These are phyloP conservation scores for Ostrea denselamellosa DNA, from an alignment of 1,140 invertebrate species.

Conservation along the genomic window DNA sequence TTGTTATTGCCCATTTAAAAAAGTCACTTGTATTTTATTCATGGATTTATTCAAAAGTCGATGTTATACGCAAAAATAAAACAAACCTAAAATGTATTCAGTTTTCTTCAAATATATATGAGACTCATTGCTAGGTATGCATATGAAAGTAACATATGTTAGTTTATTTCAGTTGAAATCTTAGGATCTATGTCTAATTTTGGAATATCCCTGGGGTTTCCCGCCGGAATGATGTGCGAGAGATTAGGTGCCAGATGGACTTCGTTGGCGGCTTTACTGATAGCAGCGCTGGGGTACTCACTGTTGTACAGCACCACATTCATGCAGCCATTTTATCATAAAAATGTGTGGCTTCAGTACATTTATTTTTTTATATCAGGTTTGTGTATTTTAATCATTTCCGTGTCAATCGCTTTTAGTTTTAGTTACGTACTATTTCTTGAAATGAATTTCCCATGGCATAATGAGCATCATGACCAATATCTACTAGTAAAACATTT, in stretches of 20 bases:
- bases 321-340: constrained; percentile 60
- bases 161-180: constrained; percentile 25
- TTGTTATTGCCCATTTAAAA: no score
- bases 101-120: no score
- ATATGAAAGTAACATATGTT: no score
- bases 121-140: no score
- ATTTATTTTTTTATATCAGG: constrained; percentile 68
- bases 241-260: constrained; percentile 63
- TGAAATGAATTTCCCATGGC: no score
- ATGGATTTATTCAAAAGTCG: no score
- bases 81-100: no score
- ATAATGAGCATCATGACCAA: no score
- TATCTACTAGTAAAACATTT: neutral
- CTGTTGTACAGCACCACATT: constrained; percentile 66
- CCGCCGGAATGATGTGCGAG: constrained; percentile 67
- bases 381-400: constrained; percentile 39
- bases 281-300: constrained; percentile 59
- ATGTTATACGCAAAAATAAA: no score
- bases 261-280: constrained; percentile 61
- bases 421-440: no score
- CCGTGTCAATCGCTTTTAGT: no score
- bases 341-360: constrained; percentile 63
- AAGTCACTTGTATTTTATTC: no score
- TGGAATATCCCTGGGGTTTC: constrained; percentile 70
- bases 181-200: constrained; percentile 47